phyloP scores from a whole-genome alignment of 2,888 invertebrate genomes.

The Macrosiphum euphorbiae region DNA sequence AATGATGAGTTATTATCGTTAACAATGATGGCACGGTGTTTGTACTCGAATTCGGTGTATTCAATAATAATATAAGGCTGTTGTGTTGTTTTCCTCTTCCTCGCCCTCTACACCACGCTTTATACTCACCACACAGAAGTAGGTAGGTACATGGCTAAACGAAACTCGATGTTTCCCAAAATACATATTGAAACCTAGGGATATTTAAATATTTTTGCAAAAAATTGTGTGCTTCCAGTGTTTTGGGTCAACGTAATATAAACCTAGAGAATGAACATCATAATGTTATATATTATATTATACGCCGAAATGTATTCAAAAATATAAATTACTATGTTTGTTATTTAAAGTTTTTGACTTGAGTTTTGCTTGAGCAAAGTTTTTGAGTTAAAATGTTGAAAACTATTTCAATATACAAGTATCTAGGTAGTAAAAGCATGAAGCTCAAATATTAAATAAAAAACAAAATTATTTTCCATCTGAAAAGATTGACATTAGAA shows the following conservation, averaged over 20 bases:
- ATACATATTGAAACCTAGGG: neutral
- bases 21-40: conserved; percentile 7
- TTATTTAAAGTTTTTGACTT: neutral
- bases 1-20: conserved; percentile 29
- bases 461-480: neutral
- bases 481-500: neutral
- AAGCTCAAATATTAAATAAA: neutral
- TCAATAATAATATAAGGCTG: conserved; percentile 11
- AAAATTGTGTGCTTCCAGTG: conserved; percentile 1
- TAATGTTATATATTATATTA: neutral
- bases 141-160: neutral
- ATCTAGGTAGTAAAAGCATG: neutral
- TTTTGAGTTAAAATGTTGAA: neutral
- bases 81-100: neutral
- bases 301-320: neutral
- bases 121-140: neutral
- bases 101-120: neutral
- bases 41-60: conserved; percentile 1
- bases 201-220: conserved; percentile 17
- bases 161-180: neutral
- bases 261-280: neutral
- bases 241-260: neutral
- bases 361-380: neutral
- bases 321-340: conserved; percentile 5
- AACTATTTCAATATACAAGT: conserved; percentile 13